Evolutionary conservation across 2,113 vertebrate genomes (phyloP).

Genomic region (Microtus oregoni): DNA sequence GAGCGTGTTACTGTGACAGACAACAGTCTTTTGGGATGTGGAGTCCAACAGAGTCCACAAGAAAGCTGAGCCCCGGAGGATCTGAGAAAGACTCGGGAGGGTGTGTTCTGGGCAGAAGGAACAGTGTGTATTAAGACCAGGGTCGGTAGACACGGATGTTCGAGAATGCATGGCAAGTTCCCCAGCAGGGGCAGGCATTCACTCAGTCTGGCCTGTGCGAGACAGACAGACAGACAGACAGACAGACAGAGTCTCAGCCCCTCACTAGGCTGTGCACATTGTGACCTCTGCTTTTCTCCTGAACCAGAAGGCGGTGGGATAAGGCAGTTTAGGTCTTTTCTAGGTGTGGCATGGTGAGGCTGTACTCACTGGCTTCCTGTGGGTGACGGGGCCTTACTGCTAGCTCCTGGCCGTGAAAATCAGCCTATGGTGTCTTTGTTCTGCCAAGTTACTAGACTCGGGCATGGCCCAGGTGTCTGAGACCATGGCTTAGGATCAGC

Average conservation of each 20-base stretch:
- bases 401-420: background rate
- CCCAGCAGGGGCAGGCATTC: rapidly evolving
- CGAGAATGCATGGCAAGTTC: rapidly evolving
- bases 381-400: rapidly evolving
- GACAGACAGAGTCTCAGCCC: rapidly evolving
- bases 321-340: background rate
- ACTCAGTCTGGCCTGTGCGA: background rate
- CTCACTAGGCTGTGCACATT: background rate
- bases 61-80: background rate
- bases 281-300: background rate
- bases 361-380: background rate
- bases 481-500: background rate
- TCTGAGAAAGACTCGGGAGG: background rate
- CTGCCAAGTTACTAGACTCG: rapidly evolving
- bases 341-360: background rate
- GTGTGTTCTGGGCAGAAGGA: background rate
- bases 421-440: background rate
- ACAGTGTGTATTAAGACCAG: background rate
- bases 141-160: background rate
- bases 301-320: background rate
- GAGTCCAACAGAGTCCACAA: background rate
- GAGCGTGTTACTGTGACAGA: background rate
- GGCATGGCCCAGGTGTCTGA: rapidly evolving
- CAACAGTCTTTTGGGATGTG: rapidly evolving
- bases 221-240: no score